Evolutionary conservation across 2,113 vertebrate species (phyloP).

Genomic region (Lampris megalopsis): DNA sequence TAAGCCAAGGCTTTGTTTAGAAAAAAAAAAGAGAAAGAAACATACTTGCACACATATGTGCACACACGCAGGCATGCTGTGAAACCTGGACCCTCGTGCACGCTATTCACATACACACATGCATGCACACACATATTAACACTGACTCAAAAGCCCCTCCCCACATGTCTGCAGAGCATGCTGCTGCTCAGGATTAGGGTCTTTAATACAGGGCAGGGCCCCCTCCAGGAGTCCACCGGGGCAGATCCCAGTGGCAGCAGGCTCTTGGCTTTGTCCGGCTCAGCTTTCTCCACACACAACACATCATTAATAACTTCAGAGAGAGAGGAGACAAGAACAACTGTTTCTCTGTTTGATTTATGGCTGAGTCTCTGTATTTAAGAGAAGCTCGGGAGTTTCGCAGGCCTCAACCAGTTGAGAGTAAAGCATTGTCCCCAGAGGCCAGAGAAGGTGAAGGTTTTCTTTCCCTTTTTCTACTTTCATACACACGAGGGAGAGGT

Average conservation of each 20-base stretch:
- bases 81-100: slow-evolving; percentile 4
- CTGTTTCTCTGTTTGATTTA: slow-evolving; percentile 75
- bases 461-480: slow-evolving; percentile 21
- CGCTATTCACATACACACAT: neutral
- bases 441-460: slow-evolving; percentile 66
- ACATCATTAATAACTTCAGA: slow-evolving; percentile 76
- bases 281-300: slow-evolving; percentile 54
- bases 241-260: slow-evolving; percentile 54
- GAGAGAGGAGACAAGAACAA: slow-evolving; percentile 51
- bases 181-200: slow-evolving; percentile 40
- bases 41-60: neutral
- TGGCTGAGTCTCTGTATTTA: slow-evolving; percentile 56
- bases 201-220: slow-evolving; percentile 44
- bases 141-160: too few relatives aligned
- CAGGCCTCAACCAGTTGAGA: slow-evolving; percentile 21
- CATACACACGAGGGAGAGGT: slow-evolving; percentile 21
- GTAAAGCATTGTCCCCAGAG: slow-evolving; percentile 54
- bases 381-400: slow-evolving; percentile 46
- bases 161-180: slow-evolving; percentile 6
- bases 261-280: slow-evolving; percentile 64
- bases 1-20: slow-evolving; percentile 34
- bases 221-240: slow-evolving; percentile 44
- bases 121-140: slow-evolving; percentile 6
- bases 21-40: slow-evolving; percentile 2
- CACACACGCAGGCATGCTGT: neutral